phyloP scores from a whole-genome alignment of 2,797 vertebrate genomes.

The Lates japonicus region DNA sequence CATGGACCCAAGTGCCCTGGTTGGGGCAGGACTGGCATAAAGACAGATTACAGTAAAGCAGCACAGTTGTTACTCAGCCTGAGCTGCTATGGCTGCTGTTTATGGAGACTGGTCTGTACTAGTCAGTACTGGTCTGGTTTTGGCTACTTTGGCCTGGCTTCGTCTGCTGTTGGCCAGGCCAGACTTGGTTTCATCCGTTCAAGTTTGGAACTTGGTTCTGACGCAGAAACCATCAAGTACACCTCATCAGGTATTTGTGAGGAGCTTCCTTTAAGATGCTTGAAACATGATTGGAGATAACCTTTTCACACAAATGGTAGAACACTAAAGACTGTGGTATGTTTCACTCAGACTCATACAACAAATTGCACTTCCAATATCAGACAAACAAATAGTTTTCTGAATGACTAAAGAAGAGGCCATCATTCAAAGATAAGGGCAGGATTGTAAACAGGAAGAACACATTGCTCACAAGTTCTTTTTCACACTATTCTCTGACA shows the following conservation, averaged over 20 bases:
- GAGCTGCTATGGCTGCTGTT: slow-evolving; percentile 59
- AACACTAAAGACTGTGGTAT: not conserved
- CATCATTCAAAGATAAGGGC: slow-evolving; percentile 6
- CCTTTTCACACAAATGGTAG: not conserved
- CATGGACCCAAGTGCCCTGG: slow-evolving; percentile 56
- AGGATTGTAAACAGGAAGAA: slow-evolving; percentile 9
- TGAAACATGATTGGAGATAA: not conserved
- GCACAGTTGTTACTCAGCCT: slow-evolving; percentile 57
- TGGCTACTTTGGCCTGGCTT: not conserved
- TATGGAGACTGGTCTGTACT: slow-evolving; percentile 26
- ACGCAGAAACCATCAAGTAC: not conserved
- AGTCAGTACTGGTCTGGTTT: slow-evolving; percentile 18
- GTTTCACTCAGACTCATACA: slow-evolving; percentile 20
- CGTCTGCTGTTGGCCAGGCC: not conserved
- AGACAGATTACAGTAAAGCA: slow-evolving; percentile 75
- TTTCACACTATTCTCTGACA: not conserved
- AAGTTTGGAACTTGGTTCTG: not conserved
- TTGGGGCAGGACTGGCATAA: slow-evolving; percentile 70
- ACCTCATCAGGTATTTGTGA: not conserved
- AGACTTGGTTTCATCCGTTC: slow-evolving; percentile 2
- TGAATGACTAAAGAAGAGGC: slow-evolving; percentile 14
- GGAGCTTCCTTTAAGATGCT: not conserved
- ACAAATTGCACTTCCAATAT: not conserved
- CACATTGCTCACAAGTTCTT: not conserved
- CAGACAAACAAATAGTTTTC: not conserved